phyloP scores from a whole-genome alignment of 2,113 vertebrate species.

The Australoheros scitulus region DNA sequence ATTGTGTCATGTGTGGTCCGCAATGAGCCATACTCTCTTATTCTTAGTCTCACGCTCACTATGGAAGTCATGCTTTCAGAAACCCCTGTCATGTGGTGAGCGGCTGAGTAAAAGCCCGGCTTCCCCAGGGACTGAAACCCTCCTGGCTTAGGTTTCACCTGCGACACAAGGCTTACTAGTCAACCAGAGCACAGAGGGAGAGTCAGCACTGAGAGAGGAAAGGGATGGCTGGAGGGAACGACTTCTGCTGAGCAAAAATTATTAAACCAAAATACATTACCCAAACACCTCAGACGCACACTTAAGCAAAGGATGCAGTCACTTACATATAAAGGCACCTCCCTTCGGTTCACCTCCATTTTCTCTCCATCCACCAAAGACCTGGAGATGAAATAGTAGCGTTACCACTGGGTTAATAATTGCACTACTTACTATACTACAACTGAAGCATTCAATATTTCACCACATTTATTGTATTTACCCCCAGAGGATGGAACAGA shows the following conservation, averaged over 20 bases:
- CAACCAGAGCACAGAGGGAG: constrained; percentile 9
- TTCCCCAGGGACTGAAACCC: constrained; percentile 55
- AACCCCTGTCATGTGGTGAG: constrained; percentile 25
- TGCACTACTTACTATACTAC: not conserved
- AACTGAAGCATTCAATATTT: not conserved
- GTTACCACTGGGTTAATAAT: constrained; percentile 21
- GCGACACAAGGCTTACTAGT: constrained; percentile 45
- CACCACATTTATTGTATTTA: not conserved
- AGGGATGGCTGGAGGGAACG: not conserved
- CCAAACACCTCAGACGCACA: not conserved
- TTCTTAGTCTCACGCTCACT: not conserved
- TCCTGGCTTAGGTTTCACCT: constrained; percentile 69
- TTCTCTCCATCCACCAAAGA: constrained; percentile 81
- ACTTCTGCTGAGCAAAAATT: not conserved
- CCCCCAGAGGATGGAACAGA: no score
- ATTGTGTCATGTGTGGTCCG: not conserved
- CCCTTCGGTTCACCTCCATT: constrained; percentile 87
- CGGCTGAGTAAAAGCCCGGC: constrained; percentile 21
- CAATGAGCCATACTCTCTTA: constrained; percentile 10
- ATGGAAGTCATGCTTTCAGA: constrained; percentile 2
- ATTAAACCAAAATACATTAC: not conserved
- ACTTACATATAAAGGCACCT: constrained; percentile 93
- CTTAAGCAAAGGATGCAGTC: not conserved
- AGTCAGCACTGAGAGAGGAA: not conserved
- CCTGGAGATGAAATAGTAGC: constrained; percentile 53